phyloP scores from a whole-genome alignment of 2,113 vertebrate species.

The Hippocampus zosterae region DNA sequence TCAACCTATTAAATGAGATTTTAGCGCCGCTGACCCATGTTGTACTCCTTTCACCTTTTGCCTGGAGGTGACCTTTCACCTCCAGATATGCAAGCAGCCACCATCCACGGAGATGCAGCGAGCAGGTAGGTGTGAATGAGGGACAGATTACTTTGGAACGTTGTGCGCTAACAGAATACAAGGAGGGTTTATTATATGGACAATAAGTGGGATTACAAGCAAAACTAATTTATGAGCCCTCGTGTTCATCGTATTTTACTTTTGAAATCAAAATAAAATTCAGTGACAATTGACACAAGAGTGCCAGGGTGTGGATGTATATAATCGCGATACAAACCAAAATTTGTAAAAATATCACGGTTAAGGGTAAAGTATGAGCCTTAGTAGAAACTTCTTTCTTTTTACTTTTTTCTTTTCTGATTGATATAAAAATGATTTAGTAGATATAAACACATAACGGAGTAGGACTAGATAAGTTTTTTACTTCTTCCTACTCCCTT shows the following conservation, averaged over 20 bases:
- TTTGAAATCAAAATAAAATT: no score
- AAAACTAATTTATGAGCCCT: not conserved
- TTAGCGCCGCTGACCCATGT: conserved; percentile 65
- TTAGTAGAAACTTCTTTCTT: no score
- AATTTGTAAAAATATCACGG: no score
- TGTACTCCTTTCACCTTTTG: conserved; percentile 51
- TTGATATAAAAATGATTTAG: no score
- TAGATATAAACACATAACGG: no score
- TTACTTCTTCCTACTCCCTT: no score
- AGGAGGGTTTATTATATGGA: not conserved
- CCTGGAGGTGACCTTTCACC: conserved; percentile 55
- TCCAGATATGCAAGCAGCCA: conserved; percentile 35
- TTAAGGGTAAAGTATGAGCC: no score
- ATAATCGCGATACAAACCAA: no score
- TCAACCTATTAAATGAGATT: conserved; percentile 74
- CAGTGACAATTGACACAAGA: no score
- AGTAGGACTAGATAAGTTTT: no score
- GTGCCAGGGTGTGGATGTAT: no score
- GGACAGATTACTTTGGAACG: conserved; percentile 19
- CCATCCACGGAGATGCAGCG: conserved; percentile 19
- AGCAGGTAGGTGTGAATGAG: conserved; percentile 45
- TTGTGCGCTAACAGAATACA: not conserved
- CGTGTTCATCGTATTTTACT: not conserved
- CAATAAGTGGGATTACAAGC: not conserved
- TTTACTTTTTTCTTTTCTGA: no score